Evolutionary conservation across 1,140 invertebrate genomes (phyloP).

Genomic region (Geopemphigus sp.): DNA sequence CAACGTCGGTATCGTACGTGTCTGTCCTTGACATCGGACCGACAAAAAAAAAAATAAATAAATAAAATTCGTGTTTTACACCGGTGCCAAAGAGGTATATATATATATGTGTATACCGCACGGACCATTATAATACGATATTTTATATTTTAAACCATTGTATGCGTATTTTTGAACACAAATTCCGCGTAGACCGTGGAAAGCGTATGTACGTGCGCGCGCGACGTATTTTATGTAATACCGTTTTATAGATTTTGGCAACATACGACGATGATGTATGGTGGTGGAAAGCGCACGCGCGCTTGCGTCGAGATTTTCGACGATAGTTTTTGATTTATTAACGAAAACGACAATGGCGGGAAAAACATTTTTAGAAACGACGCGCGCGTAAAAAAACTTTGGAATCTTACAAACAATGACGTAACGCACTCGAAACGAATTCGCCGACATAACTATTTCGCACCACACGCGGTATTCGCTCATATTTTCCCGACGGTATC

Average conservation of each 20-base stretch:
- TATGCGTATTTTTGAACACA: too few relatives aligned
- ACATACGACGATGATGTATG: neutral
- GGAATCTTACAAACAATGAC: neutral
- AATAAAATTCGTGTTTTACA: conserved; percentile 22
- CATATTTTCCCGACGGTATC: neutral
- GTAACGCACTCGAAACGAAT: neutral
- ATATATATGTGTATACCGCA: too few relatives aligned
- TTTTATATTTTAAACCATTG: conserved; percentile 16
- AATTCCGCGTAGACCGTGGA: neutral
- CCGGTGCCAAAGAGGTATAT: conserved; percentile 24
- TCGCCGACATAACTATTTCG: too few relatives aligned
- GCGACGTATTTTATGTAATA: neutral
- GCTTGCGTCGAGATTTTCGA: neutral
- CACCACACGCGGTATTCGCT: neutral
- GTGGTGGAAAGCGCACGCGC: neutral
- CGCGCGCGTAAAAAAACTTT: neutral
- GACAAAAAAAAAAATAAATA: conserved; percentile 25
- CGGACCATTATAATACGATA: neutral
- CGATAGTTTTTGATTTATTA: conserved; percentile 2
- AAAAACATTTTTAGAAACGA: neutral
- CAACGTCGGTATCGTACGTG: conserved; percentile 36
- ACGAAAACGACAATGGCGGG: neutral
- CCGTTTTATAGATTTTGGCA: neutral
- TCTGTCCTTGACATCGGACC: conserved; percentile 39
- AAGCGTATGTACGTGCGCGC: too few relatives aligned